These are phyloP conservation scores for Caradrina clavipalpis DNA, from an alignment of 2,888 invertebrate species.

Conservation along the genomic window DNA sequence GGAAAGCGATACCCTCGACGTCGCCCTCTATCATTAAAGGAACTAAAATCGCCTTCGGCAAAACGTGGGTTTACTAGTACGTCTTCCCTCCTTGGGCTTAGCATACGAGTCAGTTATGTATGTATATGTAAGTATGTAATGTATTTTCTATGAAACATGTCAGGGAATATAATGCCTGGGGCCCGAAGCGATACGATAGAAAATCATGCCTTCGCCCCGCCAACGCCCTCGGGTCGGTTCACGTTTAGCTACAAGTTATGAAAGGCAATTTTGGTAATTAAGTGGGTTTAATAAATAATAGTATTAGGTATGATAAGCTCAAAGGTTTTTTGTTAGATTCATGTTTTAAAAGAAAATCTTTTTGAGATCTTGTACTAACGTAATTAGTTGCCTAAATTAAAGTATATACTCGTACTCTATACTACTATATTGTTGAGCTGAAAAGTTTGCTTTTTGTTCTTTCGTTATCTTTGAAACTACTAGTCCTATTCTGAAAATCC, in stretches of 20 bases:
- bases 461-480: no score
- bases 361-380: neutral
- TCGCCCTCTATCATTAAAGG: slow-evolving; percentile 36
- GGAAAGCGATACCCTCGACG: slow-evolving; percentile 25
- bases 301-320: neutral
- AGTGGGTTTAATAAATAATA: slow-evolving; percentile 6
- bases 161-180: slow-evolving; percentile 30
- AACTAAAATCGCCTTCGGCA: slow-evolving; percentile 45
- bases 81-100: slow-evolving; percentile 36
- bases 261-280: slow-evolving; percentile 41
- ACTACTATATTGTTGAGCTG: no score
- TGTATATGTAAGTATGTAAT: slow-evolving; percentile 20
- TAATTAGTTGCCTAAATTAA: no score
- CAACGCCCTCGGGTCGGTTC: slow-evolving; percentile 6
- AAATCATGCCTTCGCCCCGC: slow-evolving; percentile 24
- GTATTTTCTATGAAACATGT: slow-evolving; percentile 52
- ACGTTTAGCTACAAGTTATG: slow-evolving; percentile 30
- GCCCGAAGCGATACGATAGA: slow-evolving; percentile 33
- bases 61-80: slow-evolving; percentile 29
- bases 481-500: no score
- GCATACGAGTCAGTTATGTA: slow-evolving; percentile 37
- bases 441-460: no score
- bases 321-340: neutral
- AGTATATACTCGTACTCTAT: no score
- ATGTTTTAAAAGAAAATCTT: neutral